These are phyloP conservation scores for Teleiodes luculella DNA, from an alignment of 2,888 invertebrate genomes.

Conservation along the genomic window DNA sequence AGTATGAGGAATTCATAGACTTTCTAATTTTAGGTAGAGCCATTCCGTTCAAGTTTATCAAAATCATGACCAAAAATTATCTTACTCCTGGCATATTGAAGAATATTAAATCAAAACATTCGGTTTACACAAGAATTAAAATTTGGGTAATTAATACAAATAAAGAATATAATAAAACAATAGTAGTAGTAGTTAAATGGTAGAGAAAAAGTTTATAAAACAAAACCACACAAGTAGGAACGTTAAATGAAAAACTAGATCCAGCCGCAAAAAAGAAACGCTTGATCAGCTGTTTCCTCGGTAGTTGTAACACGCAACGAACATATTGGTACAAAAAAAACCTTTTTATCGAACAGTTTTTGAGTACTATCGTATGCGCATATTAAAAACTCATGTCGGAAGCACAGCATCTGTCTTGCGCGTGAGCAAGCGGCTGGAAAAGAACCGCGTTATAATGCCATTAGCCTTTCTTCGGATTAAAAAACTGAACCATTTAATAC, in stretches of 20 bases:
- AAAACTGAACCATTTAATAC: no score
- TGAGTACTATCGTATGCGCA: conserved; percentile 1
- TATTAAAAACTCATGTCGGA: not conserved
- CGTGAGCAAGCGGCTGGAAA: not conserved
- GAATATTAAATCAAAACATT: no score
- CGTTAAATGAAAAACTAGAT: no score
- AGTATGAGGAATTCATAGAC: conserved; percentile 13
- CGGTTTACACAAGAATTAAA: no score
- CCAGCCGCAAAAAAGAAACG: not conserved
- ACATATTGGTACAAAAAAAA: conserved; percentile 4
- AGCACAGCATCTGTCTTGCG: conserved; percentile 5
- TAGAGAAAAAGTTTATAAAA: no score
- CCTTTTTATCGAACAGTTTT: conserved; percentile 2
- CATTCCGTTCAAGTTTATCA: not conserved
- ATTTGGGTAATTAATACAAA: no score
- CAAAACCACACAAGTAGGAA: no score
- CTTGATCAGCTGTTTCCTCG: conserved; percentile 9
- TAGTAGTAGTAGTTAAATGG: no score
- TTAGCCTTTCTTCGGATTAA: no score
- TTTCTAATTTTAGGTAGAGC: conserved; percentile 6
- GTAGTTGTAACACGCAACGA: conserved; percentile 1
- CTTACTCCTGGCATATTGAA: no score
- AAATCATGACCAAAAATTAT: no score
- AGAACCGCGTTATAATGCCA: not conserved
- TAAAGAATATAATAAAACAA: no score